These are phyloP conservation scores for Gracilinanus agilis DNA, from an alignment of 2,113 vertebrate species.

Conservation along the genomic window DNA sequence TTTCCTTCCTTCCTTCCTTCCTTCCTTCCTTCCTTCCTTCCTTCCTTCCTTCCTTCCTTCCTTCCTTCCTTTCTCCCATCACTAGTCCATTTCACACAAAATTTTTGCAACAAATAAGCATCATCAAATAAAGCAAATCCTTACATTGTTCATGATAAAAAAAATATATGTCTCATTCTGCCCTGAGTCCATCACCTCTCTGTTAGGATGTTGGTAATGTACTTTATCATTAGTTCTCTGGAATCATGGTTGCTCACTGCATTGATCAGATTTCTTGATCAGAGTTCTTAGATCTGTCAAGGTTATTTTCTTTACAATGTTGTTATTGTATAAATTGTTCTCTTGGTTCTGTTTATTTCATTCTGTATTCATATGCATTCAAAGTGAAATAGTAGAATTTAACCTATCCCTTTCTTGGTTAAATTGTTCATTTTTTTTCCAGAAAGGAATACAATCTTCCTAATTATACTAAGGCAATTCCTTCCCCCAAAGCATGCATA, in stretches of 20 bases:
- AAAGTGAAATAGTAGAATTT: background rate
- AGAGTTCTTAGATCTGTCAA: background rate
- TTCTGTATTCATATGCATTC: background rate
- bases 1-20: background rate
- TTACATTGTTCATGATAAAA: background rate
- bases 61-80: background rate
- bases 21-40: too few species aligned
- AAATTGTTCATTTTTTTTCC: background rate
- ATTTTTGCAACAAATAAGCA: background rate
- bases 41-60: too few species aligned
- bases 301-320: background rate
- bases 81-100: background rate
- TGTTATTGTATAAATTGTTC: background rate
- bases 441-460: background rate
- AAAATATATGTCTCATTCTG: background rate
- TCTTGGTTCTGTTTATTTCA: background rate
- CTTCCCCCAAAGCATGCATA: background rate
- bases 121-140: background rate
- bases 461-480: background rate
- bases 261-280: background rate
- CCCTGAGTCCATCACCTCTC: background rate
- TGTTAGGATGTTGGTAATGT: background rate
- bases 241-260: background rate
- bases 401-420: background rate
- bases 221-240: background rate